Evolutionary conservation across 2,797 vertebrate genomes (phyloP), one percentile per base, ranked within the genome.

Genomic region (Pangasius krempfi): DNA sequence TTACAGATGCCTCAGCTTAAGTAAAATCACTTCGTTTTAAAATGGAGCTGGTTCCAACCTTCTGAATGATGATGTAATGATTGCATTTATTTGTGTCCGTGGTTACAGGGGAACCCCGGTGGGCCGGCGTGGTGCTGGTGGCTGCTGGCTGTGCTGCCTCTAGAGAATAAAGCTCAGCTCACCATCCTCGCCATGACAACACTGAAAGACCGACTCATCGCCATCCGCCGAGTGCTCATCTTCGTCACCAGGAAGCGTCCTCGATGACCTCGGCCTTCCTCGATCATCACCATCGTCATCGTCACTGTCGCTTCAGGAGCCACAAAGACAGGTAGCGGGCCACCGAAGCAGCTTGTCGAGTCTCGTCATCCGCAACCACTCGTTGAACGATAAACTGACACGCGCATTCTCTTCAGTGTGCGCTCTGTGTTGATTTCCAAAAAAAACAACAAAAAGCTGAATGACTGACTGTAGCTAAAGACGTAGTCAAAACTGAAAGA

Each of bases 41-140:
- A 40, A 22, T 2, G 3, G 33, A 73, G 8, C 76, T 37, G 78
- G 27, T 20, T 80, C 18, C 30, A 44, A 62, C 3, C 52, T 20
- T 64, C 25, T 44, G 7, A 44, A n/a, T n/a, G n/a, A 14, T n/a
- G 64, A 82, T 50, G 54, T 20, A 64, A 68, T 25, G 40, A 58
- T 52, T 1, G 56, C 33, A 18, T 79, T 18, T 83, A 10, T 86
- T 50, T 73, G 16, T 16, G 30, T 37, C 50, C 84, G 85, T 88
- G 1, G 25, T 81, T 47, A 50, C 94, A 99, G 98, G 96, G 93
- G 78, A 97, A 96, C 91, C 94, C 96, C 47, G 96, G 95, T 73
- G 98, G 97, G 72, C 98, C 98, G 1, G 96, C 97, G 2, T 99
- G 98, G 98, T 97, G 96, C 94, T 99, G 98, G 97, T 98, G 97